phyloP scores from a whole-genome alignment of 1,140 invertebrate species.

The Rhynchophorus ferrugineus region DNA sequence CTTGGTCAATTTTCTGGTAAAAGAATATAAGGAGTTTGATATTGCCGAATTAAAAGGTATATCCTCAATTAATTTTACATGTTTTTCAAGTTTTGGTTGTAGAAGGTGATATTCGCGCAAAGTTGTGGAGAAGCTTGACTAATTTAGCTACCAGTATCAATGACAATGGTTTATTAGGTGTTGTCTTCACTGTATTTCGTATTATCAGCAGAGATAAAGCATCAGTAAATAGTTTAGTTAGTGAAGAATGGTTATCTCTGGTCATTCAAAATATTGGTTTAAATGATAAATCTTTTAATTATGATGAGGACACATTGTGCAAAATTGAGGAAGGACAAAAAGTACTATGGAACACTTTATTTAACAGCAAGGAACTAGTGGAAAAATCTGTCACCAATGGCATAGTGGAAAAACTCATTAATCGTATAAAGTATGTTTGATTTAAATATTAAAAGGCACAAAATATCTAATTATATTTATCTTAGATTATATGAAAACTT shows the following conservation, averaged over 20 bases:
- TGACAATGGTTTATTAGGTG: constrained; percentile 34
- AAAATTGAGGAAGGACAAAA: constrained; percentile 74
- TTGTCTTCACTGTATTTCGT: constrained; percentile 17
- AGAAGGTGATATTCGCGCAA: constrained; percentile 23
- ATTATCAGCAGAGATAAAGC: constrained; percentile 63
- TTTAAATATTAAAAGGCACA: not conserved
- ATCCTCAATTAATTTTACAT: not conserved
- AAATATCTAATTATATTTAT: constrained; percentile 6
- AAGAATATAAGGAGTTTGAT: constrained; percentile 16
- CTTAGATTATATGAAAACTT: constrained; percentile 38
- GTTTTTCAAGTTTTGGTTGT: not conserved
- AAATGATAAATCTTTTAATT: constrained; percentile 36
- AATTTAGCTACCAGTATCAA: constrained; percentile 41
- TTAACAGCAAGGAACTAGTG: constrained; percentile 66
- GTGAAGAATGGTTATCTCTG: constrained; percentile 55
- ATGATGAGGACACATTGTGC: constrained; percentile 43
- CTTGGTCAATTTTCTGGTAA: constrained; percentile 18
- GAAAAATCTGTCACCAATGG: constrained; percentile 61
- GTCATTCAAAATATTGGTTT: constrained; percentile 51
- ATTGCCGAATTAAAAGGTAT: constrained; percentile 16
- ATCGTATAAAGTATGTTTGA: constrained; percentile 53
- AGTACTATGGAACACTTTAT: constrained; percentile 83
- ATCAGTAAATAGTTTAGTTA: constrained; percentile 60
- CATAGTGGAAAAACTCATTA: constrained; percentile 65
- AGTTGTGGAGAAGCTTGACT: constrained; percentile 50